Base-by-base conservation (phyloP, 2,797 vertebrate genomes). In the Danionella dracula region DNA sequence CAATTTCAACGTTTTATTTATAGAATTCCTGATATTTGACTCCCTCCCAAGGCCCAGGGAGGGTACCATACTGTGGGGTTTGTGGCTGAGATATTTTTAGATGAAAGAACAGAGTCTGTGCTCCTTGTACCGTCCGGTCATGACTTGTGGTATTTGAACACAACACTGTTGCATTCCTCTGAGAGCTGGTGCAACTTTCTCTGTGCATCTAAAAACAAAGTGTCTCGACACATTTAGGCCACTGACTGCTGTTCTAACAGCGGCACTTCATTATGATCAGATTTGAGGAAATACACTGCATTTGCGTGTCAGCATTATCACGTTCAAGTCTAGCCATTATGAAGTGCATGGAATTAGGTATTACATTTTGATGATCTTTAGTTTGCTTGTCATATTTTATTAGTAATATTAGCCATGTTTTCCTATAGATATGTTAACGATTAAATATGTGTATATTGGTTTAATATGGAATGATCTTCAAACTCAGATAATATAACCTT, bases 171-270 rank as follows among this genome's bases (percentile, higher is more conserved):
- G 27, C 13, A 17, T 42, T 55, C 61, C 50, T 50, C 41, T 38
- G 37, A 53, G 65, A 57, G 38, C 29, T n/a, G n/a, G 51, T 34
- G 48, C 15, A 37, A 58, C 42, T 49, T 44, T 46, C 45, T 61
- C 21, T 51, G 2, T 49, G 48, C 13, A 57, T 72, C 15, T 34
- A 6, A 69, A 46, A 44, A 38, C 42, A 32, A 32, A 31, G 27
- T 31, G 62, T 23, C 37, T 59, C 70, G 74, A 73, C 66, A 70
- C 48, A 73, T 59, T 64, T 37, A 72, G 66, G 61, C 70, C 70
- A 72, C 21, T 19, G 29, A 46, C 50, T 66, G 49, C 27, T 63
- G 57, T 55, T 34, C 40, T 42, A 51, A 66, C 42, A 66, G 49
- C 56, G 45, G 54, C 51, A 15, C 4, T 44, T 61, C 40, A 49